These are phyloP conservation scores for Drosophila nigritarsus DNA, from an alignment of 2,888 invertebrate species.

Conservation along the genomic window DNA sequence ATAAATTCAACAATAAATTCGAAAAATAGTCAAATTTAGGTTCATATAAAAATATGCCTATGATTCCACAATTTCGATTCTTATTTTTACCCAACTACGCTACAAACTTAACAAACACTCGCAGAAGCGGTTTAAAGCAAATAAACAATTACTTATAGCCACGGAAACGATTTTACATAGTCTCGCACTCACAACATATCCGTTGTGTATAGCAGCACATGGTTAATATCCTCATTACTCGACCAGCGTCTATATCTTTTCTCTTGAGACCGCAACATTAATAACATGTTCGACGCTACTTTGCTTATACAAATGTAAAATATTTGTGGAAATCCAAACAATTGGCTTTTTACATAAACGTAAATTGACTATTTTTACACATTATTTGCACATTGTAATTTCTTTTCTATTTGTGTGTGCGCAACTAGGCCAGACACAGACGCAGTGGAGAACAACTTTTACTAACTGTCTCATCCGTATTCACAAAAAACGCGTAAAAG, in stretches of 20 bases:
- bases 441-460: conserved; percentile 43
- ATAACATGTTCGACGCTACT: conserved; percentile 37
- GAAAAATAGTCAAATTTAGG: neutral
- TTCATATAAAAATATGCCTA: too few species aligned
- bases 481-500: neutral
- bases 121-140: conserved; percentile 23
- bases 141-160: conserved; percentile 55
- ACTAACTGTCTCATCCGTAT: conserved; percentile 13
- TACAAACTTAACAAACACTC: conserved; percentile 5
- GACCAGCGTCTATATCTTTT: conserved; percentile 1
- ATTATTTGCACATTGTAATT: conserved; percentile 41
- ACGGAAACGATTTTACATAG: conserved; percentile 53
- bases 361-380: conserved; percentile 66
- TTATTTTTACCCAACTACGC: neutral
- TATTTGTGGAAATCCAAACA: conserved; percentile 44
- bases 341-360: conserved; percentile 47
- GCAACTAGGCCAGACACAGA: conserved; percentile 64
- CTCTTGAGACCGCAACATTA: conserved; percentile 22
- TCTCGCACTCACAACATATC: conserved; percentile 46
- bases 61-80: neutral
- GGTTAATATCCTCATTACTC: conserved; percentile 58
- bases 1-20: neutral
- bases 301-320: conserved; percentile 58
- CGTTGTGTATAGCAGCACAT: conserved; percentile 62
- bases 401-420: conserved; percentile 20